These are phyloP conservation scores for Zeugodacus cucurbitae DNA, from an alignment of 1,140 invertebrate species.

Conservation along the genomic window DNA sequence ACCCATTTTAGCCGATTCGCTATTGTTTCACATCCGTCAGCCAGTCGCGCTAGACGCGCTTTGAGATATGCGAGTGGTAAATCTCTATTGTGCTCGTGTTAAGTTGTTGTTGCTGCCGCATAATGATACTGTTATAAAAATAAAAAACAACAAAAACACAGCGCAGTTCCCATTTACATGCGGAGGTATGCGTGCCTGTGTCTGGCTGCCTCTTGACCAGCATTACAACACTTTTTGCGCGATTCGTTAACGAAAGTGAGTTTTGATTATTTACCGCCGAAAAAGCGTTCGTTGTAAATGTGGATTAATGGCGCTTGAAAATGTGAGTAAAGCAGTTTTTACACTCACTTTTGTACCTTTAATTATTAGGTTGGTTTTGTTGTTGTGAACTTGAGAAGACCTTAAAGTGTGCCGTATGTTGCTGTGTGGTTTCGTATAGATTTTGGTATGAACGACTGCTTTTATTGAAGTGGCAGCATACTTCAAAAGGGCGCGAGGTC, in stretches of 20 bases:
- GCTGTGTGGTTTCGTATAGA: no score
- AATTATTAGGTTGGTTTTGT: background rate
- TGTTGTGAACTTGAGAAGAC: background rate
- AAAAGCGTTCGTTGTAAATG: background rate
- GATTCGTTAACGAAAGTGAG: constrained; percentile 10
- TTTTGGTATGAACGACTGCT: no score
- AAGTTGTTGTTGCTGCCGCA: background rate
- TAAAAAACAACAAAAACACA: background rate
- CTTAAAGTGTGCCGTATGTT: no score
- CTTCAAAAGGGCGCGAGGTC: no score
- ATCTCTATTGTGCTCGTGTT: background rate
- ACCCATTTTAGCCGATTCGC: background rate
- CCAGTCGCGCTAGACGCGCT: background rate
- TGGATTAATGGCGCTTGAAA: constrained; percentile 21
- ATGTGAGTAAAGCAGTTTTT: background rate
- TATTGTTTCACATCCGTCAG: background rate
- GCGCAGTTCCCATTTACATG: background rate
- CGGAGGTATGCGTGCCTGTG: background rate
- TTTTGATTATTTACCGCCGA: background rate
- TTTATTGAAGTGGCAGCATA: no score
- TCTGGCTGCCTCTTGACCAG: background rate
- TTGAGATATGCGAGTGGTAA: background rate
- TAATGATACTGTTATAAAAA: background rate
- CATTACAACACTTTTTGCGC: background rate
- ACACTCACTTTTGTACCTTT: background rate